These are phyloP conservation scores for Gallinago jamesoni DNA, from an alignment of 2,113 vertebrate species.

Conservation along the genomic window DNA sequence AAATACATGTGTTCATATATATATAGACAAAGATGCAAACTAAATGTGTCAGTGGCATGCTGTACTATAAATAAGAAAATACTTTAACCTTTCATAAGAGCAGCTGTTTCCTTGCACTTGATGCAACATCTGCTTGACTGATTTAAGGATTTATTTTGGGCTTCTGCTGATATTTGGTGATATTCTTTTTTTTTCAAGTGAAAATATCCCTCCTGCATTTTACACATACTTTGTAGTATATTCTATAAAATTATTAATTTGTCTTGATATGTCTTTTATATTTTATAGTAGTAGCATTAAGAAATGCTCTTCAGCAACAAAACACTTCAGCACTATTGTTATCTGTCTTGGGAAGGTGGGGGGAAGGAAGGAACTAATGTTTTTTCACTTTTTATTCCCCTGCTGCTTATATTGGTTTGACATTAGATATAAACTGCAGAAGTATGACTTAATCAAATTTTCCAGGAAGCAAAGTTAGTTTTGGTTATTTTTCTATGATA, in stretches of 20 bases:
- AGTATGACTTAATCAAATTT: neutral
- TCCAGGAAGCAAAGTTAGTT: neutral
- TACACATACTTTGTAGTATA: neutral
- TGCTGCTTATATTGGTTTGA: neutral
- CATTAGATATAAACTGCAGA: neutral
- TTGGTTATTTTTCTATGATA: neutral
- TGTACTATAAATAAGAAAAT: conserved; percentile 46
- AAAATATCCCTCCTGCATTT: neutral
- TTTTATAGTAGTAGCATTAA: neutral
- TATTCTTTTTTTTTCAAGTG: neutral
- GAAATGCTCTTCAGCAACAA: neutral
- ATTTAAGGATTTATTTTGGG: conserved; percentile 40
- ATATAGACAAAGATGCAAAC: neutral
- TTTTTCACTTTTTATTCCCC: rapidly evolving
- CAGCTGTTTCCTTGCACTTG: conserved; percentile 17
- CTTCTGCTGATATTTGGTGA: neutral
- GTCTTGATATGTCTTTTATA: neutral
- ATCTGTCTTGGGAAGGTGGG: neutral
- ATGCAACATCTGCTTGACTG: conserved; percentile 33
- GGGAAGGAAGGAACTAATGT: neutral
- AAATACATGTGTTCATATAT: neutral
- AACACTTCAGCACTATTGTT: neutral
- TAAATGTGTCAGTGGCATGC: neutral
- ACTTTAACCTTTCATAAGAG: neutral
- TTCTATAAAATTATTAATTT: neutral